Conservation (phyloP, 2,113 vertebrate genomes). For the Tetrao urogallus region DNA sequence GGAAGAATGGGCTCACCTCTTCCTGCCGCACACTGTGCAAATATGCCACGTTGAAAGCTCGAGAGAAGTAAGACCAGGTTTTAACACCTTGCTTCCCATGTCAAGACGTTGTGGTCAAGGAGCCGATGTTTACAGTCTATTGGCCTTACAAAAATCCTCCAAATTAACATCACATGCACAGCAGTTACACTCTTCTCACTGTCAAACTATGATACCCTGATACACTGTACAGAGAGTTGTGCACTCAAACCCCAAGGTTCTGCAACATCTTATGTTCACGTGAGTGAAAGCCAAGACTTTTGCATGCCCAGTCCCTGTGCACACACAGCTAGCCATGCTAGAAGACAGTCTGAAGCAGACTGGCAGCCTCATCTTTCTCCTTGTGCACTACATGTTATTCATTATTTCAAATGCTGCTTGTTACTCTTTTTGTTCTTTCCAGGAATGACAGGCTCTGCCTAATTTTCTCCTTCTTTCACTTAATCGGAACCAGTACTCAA, state of each 20-base stretch:
- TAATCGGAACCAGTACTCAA: background rate
- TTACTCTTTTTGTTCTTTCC: background rate
- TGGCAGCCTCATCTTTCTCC: background rate
- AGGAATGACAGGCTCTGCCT: background rate
- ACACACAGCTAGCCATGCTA: background rate
- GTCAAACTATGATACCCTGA: background rate
- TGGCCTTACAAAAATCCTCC: background rate
- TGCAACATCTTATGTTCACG: background rate
- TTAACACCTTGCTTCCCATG: background rate
- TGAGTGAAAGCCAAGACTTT: background rate
- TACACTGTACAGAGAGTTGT: background rate
- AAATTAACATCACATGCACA: background rate
- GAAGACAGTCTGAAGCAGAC: background rate
- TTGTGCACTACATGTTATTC: background rate
- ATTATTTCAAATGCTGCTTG: background rate
- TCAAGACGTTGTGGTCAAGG: background rate
- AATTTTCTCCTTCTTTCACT: background rate
- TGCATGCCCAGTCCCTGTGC: background rate
- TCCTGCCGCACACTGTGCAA: background rate
- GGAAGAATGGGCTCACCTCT: background rate
- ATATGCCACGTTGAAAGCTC: background rate
- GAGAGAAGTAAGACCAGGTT: background rate
- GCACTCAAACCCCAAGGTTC: background rate
- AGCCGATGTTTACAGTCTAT: background rate
- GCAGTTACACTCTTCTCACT: background rate